Base-by-base conservation (phyloP, 1,140 invertebrate species). In the Saccostrea echinata region DNA sequence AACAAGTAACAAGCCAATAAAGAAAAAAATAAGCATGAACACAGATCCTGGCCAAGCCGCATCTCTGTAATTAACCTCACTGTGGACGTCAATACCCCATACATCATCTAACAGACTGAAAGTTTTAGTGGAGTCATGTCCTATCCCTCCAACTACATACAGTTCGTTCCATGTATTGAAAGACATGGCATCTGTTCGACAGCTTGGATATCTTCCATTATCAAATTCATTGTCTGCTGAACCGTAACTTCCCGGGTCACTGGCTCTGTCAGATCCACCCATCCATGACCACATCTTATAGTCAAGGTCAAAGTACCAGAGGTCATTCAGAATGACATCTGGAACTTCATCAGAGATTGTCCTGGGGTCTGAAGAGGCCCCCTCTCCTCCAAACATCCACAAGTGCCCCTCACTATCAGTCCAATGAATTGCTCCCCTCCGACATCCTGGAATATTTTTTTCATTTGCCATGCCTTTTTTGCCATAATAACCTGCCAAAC, bases 341-440 rank as follows among this genome's bases (percentile, higher is more conserved):
- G 86, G 84, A 13, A 86, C 24, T 4, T 68, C 76, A 24, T 30
- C 52, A 8, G 87, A 81, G 11, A 85, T 52, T 6, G 84, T 82
- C 30, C 83, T 35, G 11, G 30, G 11, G 21, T 53, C 24, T 8
- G 33, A 35, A 71, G 90, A 89, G 16, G 82, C 84, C 13, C 92
- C 91, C 16, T 90, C 90, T 16, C 92, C 92, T 8, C 91, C 92
- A 87, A 92, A 92, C 85, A 93, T 84, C 92, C 92, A 93, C 51
- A 93, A 57, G 64, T 90, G 80, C 13, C 88, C 89, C 13, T 64
- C 61, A 4, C 88, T 76, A 81, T 93, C 91, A 11, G 85, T 85
- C 89, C 90, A 91, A 0, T 86, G 55, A 3, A 88, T 85, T 11
- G 87, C 86, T 33, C 90, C 86, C 1, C 87, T 51, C 30, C 92